These are phyloP conservation scores for Gymnogyps californianus DNA, from an alignment of 2,113 vertebrate genomes.

Conservation along the genomic window DNA sequence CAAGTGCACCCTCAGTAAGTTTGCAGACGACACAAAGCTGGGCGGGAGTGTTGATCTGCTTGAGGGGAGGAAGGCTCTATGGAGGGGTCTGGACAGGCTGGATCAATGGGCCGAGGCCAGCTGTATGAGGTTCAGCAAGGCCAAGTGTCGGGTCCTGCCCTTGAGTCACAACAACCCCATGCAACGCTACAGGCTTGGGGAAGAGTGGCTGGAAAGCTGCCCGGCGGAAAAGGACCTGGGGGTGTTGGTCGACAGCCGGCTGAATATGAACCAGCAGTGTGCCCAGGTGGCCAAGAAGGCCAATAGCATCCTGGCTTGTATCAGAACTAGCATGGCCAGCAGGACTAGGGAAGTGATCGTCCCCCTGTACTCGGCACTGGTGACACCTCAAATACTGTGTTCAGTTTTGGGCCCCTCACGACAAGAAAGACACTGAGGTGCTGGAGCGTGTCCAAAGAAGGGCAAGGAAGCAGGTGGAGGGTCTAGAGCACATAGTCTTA, in stretches of 20 bases:
- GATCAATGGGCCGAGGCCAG: not conserved
- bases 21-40: not conserved
- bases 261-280: not conserved
- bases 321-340: not conserved
- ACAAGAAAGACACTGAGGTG: not conserved
- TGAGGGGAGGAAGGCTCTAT: not conserved
- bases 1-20: not conserved
- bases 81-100: not conserved
- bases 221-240: not conserved
- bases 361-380: not conserved
- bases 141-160: not conserved
- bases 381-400: not conserved
- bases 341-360: not conserved
- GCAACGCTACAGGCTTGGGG: not conserved
- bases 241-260: too few species aligned
- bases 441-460: not conserved
- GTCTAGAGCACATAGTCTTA: not conserved
- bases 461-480: not conserved
- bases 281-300: not conserved
- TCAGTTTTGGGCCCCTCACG: not conserved
- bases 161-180: not conserved
- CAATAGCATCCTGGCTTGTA: too few species aligned
- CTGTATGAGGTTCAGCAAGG: not conserved
- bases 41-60: not conserved
- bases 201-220: not conserved